Evolutionary conservation across 2,797 vertebrate genomes (phyloP).

Genomic region (Semaprochilodus insignis): DNA sequence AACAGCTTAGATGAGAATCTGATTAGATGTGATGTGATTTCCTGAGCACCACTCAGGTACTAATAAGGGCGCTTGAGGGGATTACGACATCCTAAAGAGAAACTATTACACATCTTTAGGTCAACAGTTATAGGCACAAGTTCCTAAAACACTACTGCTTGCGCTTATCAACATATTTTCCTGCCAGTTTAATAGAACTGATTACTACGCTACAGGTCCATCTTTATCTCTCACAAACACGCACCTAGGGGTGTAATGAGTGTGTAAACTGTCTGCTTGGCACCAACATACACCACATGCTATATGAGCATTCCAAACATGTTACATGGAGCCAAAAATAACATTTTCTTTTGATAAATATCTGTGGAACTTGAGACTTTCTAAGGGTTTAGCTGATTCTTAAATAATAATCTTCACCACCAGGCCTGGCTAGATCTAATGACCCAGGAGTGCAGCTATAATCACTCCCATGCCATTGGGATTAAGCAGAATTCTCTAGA

Average conservation of each 20-base stretch:
- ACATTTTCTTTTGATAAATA: constrained; percentile 85
- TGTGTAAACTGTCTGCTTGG: constrained; percentile 1
- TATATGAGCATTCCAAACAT: constrained; percentile 76
- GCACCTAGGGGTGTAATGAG: neutral
- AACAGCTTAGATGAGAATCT: no score
- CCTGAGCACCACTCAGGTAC: no score
- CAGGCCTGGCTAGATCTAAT: constrained; percentile 83
- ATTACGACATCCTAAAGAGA: no score
- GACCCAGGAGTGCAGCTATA: constrained; percentile 81
- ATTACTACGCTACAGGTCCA: neutral
- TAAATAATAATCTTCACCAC: constrained; percentile 85
- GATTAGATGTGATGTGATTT: no score
- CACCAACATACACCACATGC: constrained; percentile 71
- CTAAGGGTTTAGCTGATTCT: constrained; percentile 78
- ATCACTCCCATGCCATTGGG: constrained; percentile 81
- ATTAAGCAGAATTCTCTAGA: constrained; percentile 78
- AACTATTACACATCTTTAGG: no score
- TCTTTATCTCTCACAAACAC: neutral
- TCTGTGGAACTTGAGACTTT: constrained; percentile 79
- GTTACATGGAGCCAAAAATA: constrained; percentile 79
- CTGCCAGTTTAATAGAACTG: neutral
- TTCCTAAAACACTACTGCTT: no score
- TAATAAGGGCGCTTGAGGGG: no score
- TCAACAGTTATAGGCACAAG: no score
- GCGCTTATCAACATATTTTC: neutral